phyloP scores from a whole-genome alignment of 2,888 invertebrate genomes.

The Callyntrura guangdongensis region DNA sequence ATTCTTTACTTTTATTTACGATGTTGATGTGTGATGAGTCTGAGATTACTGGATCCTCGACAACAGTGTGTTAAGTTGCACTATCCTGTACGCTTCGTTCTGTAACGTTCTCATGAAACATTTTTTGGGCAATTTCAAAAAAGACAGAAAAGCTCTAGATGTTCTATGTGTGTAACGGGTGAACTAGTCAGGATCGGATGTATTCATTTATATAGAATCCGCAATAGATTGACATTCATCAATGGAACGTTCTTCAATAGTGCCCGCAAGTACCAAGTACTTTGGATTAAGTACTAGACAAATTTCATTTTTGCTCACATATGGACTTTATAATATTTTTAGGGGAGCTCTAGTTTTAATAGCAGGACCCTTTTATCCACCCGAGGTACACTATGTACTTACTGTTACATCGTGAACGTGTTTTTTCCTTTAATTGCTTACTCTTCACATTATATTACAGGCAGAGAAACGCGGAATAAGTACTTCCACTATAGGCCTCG shows the following conservation, averaged over 20 bases:
- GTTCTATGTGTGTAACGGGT: no score
- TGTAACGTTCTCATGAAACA: no score
- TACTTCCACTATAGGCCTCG: constrained; percentile 71
- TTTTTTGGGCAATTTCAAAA: no score
- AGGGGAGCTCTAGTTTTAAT: constrained; percentile 74
- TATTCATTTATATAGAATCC: no score
- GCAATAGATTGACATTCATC: neutral
- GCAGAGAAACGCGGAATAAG: constrained; percentile 68
- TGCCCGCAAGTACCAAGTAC: neutral
- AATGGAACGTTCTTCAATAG: neutral
- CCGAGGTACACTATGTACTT: constrained; percentile 75
- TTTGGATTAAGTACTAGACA: constrained; percentile 73
- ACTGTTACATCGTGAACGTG: no score
- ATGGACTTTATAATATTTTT: constrained; percentile 80
- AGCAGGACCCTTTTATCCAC: constrained; percentile 79
- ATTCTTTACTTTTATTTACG: no score
- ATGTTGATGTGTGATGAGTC: no score
- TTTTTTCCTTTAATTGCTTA: neutral
- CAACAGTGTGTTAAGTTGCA: no score
- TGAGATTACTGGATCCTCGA: no score
- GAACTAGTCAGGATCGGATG: no score
- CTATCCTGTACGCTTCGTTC: no score
- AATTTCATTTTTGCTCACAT: constrained; percentile 68
- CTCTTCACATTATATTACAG: constrained; percentile 63
- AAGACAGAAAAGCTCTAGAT: no score